Conservation (phyloP, 1,140 invertebrate species). For the Diabrotica virgifera region DNA sequence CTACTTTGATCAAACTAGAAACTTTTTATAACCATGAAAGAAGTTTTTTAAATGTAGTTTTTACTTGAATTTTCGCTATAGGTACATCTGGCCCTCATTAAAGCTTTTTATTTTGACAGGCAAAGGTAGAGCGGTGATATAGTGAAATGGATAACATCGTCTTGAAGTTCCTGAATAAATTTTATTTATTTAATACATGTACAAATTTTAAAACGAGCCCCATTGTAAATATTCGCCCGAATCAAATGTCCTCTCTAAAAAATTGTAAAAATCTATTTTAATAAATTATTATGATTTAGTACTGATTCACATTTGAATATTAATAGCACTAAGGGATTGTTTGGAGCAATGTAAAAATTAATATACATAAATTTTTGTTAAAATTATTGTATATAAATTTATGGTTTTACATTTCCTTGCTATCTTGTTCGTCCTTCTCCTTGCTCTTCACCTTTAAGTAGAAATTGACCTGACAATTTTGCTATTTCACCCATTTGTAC, state of each 20-base stretch:
- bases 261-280: not conserved
- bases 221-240: conserved; percentile 1
- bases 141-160: conserved; percentile 8
- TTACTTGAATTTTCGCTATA: not conserved
- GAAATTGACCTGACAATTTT: too few relatives aligned
- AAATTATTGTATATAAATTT: too few relatives aligned
- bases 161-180: conserved; percentile 8
- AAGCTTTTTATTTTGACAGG: conserved; percentile 35
- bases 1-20: not conserved
- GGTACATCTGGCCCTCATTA: conserved; percentile 1
- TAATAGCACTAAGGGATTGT: too few relatives aligned
- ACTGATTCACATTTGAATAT: not conserved
- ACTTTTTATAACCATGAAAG: not conserved
- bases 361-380: too few relatives aligned
- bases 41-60: not conserved
- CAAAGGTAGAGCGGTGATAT: conserved; percentile 29
- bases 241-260: conserved; percentile 3
- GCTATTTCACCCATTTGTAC: too few relatives aligned
- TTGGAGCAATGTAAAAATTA: too few relatives aligned
- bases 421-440: too few relatives aligned
- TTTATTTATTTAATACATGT: conserved; percentile 8
- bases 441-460: too few relatives aligned
- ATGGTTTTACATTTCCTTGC: too few relatives aligned
- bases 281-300: not conserved
- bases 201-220: conserved; percentile 6